Evolutionary conservation across 2,797 vertebrate species (phyloP).

Genomic region (Rhincodon typus): DNA sequence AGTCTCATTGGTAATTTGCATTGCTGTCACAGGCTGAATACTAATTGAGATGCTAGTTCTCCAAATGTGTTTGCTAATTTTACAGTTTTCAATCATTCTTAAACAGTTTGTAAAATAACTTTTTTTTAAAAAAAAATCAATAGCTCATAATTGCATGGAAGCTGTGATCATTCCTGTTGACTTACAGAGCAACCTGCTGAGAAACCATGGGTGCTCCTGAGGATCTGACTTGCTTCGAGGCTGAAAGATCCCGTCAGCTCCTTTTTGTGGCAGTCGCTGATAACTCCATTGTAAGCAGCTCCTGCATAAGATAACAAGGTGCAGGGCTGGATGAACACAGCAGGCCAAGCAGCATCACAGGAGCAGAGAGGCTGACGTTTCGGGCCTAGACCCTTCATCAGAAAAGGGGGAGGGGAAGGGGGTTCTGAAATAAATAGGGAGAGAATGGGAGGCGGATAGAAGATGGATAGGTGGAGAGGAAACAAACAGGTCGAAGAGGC

Average conservation of each 20-base stretch:
- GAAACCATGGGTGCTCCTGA: background rate
- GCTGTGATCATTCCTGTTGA: background rate
- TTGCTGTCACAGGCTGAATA: constrained; percentile 1
- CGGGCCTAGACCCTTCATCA: no score
- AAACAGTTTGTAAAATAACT: background rate
- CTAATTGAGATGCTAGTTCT: background rate
- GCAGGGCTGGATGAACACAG: no score
- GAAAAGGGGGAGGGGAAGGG: no score
- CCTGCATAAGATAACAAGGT: background rate
- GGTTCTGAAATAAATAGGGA: no score
- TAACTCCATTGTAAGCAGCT: background rate
- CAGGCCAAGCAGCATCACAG: no score
- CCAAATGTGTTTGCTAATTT: background rate
- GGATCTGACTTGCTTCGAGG: no score
- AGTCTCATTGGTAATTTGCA: constrained; percentile 26
- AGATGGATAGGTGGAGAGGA: no score
- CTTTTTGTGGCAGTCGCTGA: background rate
- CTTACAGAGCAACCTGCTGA: constrained; percentile 13
- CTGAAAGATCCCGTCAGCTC: background rate
- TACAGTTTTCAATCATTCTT: background rate
- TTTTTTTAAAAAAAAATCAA: background rate
- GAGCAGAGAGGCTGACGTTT: no score
- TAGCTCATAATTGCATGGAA: background rate
- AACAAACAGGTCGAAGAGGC: no score
- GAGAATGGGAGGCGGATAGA: no score